These are phyloP conservation scores for Rhagoletis zephyria DNA, from an alignment of 1,140 invertebrate species.

Conservation along the genomic window DNA sequence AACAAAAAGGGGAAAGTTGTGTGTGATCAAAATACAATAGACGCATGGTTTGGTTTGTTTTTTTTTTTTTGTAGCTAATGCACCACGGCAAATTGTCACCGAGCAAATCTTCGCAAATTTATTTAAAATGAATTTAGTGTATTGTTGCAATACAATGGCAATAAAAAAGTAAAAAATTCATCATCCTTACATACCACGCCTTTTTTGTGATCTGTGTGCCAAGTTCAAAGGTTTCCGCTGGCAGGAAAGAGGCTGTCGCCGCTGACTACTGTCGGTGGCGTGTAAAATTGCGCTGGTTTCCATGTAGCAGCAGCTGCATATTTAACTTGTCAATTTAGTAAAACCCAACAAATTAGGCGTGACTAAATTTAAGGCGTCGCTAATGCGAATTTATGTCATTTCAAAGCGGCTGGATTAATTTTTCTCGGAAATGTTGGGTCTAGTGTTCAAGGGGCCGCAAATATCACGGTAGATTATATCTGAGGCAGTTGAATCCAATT, in stretches of 20 bases:
- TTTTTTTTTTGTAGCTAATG: background rate
- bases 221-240: background rate
- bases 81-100: background rate
- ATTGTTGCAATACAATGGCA: constrained; percentile 20
- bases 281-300: background rate
- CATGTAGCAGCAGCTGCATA: background rate
- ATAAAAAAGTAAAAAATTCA: background rate
- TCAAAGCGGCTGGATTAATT: background rate
- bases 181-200: background rate
- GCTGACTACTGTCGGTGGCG: background rate
- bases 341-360: constrained; percentile 10
- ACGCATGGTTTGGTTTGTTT: background rate
- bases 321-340: background rate
- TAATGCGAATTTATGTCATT: background rate
- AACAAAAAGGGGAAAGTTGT: background rate
- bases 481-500: no score
- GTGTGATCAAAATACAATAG: background rate
- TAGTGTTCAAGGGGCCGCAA: no score
- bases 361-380: constrained; percentile 22
- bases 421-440: no score
- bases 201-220: constrained; percentile 5
- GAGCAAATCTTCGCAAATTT: constrained; percentile 2
- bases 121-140: background rate
- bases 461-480: no score
- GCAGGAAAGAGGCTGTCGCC: background rate